Evolutionary conservation across 2,113 vertebrate genomes (phyloP).

Genomic region (Grus americana): DNA sequence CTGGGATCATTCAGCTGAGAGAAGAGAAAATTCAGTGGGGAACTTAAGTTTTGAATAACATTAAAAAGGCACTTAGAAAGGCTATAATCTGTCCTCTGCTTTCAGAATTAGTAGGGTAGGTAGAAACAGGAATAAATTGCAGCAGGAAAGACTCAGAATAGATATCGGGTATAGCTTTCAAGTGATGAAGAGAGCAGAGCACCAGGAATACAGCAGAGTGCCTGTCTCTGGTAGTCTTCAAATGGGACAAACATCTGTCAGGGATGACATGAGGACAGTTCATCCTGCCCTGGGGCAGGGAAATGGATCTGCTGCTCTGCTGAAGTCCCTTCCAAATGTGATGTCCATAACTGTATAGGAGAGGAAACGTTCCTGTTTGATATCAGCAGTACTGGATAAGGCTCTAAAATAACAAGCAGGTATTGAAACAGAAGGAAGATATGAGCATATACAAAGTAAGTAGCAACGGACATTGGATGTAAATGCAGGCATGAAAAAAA

Average conservation of each 20-base stretch:
- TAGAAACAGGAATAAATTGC: slow-evolving; percentile 5
- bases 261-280: not conserved
- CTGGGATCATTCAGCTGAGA: not conserved
- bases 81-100: not conserved
- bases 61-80: slow-evolving; percentile 17
- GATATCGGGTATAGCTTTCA: not conserved
- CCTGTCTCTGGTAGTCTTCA: not conserved
- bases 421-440: not conserved
- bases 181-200: slow-evolving; percentile 6
- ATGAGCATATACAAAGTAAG: not conserved
- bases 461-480: not conserved
- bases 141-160: not conserved
- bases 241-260: slow-evolving; percentile 16
- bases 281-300: not conserved
- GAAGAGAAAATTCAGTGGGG: slow-evolving; percentile 8
- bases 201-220: not conserved
- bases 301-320: not conserved
- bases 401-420: not conserved
- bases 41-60: slow-evolving; percentile 42
- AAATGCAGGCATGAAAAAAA: not conserved
- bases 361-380: not conserved
- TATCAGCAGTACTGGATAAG: not conserved
- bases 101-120: not conserved
- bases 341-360: not conserved
- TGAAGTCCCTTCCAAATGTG: not conserved